These are phyloP conservation scores for Sapajus apella DNA, from an alignment of 2,113 vertebrate species.

Conservation along the genomic window DNA sequence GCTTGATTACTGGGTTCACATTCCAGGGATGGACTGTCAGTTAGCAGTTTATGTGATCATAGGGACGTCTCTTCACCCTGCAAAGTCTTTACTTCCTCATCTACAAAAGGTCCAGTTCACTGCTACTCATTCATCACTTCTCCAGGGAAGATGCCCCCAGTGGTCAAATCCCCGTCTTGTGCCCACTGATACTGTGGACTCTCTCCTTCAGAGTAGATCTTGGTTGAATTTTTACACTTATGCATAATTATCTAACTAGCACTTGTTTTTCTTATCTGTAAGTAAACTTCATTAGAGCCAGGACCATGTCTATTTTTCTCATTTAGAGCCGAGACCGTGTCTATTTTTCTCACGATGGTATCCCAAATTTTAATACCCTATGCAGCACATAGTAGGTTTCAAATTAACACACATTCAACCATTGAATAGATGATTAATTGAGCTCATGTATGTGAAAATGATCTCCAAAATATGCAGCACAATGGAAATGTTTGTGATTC, in stretches of 20 bases:
- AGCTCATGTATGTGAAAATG: neutral
- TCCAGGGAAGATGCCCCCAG: neutral
- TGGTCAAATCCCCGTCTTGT: neutral
- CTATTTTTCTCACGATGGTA: neutral
- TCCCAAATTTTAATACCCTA: neutral
- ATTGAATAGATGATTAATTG: conserved; percentile 9
- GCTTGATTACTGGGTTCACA: neutral
- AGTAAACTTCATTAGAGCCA: neutral
- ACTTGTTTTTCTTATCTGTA: neutral
- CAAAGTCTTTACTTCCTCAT: neutral
- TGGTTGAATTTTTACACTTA: neutral
- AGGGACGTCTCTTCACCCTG: neutral
- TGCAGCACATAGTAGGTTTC: neutral
- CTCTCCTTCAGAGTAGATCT: neutral
- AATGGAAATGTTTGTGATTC: neutral
- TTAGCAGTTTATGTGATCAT: neutral
- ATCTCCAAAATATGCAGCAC: conserved; percentile 7
- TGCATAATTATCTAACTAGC: neutral
- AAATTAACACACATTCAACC: neutral
- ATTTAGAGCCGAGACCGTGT: neutral
- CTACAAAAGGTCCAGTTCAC: neutral
- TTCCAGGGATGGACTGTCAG: neutral
- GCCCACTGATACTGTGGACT: neutral
- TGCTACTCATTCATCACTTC: neutral
- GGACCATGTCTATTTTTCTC: neutral